Conservation (phyloP, 2,888 invertebrate species). For the Epinotia brunnichana region DNA sequence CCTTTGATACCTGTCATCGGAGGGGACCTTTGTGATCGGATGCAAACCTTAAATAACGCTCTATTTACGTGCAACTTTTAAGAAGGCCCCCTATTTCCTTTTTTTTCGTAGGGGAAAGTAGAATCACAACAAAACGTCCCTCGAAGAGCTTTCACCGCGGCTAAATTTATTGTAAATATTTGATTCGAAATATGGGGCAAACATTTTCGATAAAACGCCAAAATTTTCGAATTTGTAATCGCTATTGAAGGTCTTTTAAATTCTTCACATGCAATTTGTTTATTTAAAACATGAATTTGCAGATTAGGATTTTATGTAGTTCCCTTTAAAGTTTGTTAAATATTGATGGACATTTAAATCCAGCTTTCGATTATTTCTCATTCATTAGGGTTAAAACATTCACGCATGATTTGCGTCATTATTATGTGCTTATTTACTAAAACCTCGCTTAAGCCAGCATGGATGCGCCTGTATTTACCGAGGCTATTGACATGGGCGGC, state of each 20-base stretch:
- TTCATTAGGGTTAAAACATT: too few relatives aligned
- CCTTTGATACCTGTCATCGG: constrained; percentile 40
- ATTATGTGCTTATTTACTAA: constrained; percentile 2
- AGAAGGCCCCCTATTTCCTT: constrained; percentile 56
- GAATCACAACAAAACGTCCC: constrained; percentile 58
- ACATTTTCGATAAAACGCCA: neutral
- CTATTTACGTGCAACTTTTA: constrained; percentile 67
- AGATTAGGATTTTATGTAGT: neutral
- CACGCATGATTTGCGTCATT: neutral
- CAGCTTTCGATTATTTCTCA: too few relatives aligned
- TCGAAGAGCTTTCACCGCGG: constrained; percentile 47
- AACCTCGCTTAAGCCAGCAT: neutral
- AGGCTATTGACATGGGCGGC: constrained; percentile 6
- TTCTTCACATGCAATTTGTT: too few relatives aligned
- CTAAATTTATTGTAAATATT: constrained; percentile 42
- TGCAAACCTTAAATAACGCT: constrained; percentile 66
- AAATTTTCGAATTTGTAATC: neutral
- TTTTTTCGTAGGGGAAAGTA: constrained; percentile 58
- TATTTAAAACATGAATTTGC: neutral
- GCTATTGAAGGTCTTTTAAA: neutral
- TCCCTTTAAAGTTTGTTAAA: neutral
- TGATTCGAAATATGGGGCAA: constrained; percentile 30
- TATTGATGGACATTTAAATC: too few relatives aligned
- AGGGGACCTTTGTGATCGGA: constrained; percentile 50
- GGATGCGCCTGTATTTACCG: constrained; percentile 15